Percentiles rank a stretch among this genome's conserved stretches.
phyloP scores from a whole-genome alignment of 2,888 invertebrate species.

The Meandrusa payeni region DNA sequence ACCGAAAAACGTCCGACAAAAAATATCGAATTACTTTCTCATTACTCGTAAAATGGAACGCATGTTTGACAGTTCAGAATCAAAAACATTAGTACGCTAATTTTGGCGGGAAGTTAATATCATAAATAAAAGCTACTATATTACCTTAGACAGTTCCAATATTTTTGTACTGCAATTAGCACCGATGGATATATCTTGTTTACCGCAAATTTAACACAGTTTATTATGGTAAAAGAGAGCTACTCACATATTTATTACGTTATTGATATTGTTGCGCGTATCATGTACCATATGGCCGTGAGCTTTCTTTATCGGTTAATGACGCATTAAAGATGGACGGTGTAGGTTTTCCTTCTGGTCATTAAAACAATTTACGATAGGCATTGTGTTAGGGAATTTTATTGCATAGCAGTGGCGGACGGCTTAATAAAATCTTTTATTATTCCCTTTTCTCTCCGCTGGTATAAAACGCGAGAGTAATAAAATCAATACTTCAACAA shows the following conservation, averaged over 20 bases:
- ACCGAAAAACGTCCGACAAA: constrained; percentile 43
- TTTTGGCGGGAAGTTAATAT: constrained; percentile 33
- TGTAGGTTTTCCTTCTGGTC: constrained; percentile 32
- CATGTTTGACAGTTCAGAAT: constrained; percentile 32
- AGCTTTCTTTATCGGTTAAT: constrained; percentile 36
- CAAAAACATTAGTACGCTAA: constrained; percentile 31
- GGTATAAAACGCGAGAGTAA: constrained; percentile 23
- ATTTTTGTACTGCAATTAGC: too few species aligned
- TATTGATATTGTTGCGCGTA: constrained; percentile 31
- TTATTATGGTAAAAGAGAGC: constrained; percentile 29
- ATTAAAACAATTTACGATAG: constrained; percentile 40
- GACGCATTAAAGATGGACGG: constrained; percentile 33
- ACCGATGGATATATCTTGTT: constrained; percentile 1
- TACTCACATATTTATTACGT: constrained; percentile 28
- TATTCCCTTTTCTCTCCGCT: constrained; percentile 27
- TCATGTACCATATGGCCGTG: constrained; percentile 33
- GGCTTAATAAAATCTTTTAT: constrained; percentile 39
- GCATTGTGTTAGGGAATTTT: constrained; percentile 38
- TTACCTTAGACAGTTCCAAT: too few species aligned
- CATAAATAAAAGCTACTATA: too few species aligned
- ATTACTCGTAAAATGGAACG: constrained; percentile 45
- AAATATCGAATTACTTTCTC: constrained; percentile 48
- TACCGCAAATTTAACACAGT: constrained; percentile 24
- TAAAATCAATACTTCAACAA: constrained; percentile 25
- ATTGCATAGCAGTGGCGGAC: constrained; percentile 32